Base-by-base conservation (phyloP, 2,888 invertebrate species). In the Drosophila setosimentum region DNA sequence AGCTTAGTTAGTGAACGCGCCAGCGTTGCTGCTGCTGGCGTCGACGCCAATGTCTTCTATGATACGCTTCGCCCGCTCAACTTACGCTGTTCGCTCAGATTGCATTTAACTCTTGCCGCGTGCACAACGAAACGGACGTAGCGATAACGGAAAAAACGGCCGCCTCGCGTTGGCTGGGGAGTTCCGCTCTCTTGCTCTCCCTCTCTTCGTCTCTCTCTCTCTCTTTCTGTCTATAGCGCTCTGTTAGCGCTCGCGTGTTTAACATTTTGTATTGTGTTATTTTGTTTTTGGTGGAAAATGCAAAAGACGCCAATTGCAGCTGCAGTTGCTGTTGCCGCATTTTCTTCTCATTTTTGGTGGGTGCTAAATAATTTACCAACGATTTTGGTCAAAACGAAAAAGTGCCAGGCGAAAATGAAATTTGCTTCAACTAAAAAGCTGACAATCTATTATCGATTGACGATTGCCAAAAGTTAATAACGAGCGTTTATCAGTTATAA, bases 21-120 rank as follows among this genome's bases (percentile, higher is more conserved):
- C 58, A 59, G 33, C 73, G 77, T 42, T 57, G 73, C 68, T 49
- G 76, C 73, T 59, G 76, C 73, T 59, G 60, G 24, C 78, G 67
- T 59, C 76, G 67, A 63, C 73, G 76, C 55, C 65, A 57, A 68
- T 64, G 75, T 55, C 62, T 53, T 48, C 65, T 63, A 65, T 73
- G 51, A 60, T 69, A 64, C 69, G 82, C 68, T 72, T 69, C 33
- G 76, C 71, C 63, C 59, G 78, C 63, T 73, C 68, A 65, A 49
- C 54, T 59, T 37, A 55, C 69, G 60, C 76, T 70, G 53, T 73
- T 55, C 63, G 73, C 83, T 87, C 89, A 83, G 82, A 87, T 87
- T 89, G 87, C 82, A 89, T 87, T 87, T 82, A 87, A 87, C 87
- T 87, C 89, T 87, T 88, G 89, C 86, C 87, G 87, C 88, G 87